Conservation (phyloP, 2,888 invertebrate genomes). For the Drosophila mayaguana region DNA sequence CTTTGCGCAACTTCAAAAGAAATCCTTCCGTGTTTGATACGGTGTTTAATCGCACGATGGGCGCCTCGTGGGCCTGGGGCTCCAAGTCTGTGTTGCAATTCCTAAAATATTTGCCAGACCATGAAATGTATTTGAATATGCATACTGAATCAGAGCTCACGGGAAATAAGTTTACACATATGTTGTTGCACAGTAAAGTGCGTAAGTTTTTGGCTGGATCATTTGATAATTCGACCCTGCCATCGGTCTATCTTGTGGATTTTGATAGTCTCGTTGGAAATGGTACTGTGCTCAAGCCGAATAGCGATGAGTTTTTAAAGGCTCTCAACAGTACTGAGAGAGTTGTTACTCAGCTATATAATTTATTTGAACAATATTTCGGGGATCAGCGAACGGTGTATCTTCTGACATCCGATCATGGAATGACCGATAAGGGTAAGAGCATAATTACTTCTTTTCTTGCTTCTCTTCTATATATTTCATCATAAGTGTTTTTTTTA, state of each 20-base stretch:
- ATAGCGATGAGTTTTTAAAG: constrained; percentile 90
- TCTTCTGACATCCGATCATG: constrained; percentile 97
- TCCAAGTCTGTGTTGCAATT: constrained; percentile 96
- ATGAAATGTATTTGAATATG: constrained; percentile 80
- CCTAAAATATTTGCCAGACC: constrained; percentile 89
- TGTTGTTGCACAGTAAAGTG: constrained; percentile 89
- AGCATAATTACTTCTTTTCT: neutral
- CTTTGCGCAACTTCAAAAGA: constrained; percentile 97
- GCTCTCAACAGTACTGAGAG: constrained; percentile 92
- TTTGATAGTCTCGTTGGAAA: constrained; percentile 95
- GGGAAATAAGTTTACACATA: neutral
- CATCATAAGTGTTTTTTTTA: no score
- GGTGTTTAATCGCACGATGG: constrained; percentile 92
- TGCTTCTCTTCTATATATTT: no score
- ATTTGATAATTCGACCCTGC: constrained; percentile 81
- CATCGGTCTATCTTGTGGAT: constrained; percentile 94
- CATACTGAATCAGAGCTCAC: constrained; percentile 59
- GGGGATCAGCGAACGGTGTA: constrained; percentile 92
- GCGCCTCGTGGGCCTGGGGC: constrained; percentile 94
- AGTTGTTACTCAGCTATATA: constrained; percentile 89
- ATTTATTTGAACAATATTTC: constrained; percentile 90
- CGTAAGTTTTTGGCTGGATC: constrained; percentile 87
- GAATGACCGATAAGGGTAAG: constrained; percentile 98
- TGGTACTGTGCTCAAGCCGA: constrained; percentile 95
- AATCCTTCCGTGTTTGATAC: constrained; percentile 98